A percentile compares a stretch with the other conserved stretches of the same genome.
These are phyloP conservation scores for Melanocharis versteri DNA, from an alignment of 2,113 vertebrate species.

Conservation along the genomic window DNA sequence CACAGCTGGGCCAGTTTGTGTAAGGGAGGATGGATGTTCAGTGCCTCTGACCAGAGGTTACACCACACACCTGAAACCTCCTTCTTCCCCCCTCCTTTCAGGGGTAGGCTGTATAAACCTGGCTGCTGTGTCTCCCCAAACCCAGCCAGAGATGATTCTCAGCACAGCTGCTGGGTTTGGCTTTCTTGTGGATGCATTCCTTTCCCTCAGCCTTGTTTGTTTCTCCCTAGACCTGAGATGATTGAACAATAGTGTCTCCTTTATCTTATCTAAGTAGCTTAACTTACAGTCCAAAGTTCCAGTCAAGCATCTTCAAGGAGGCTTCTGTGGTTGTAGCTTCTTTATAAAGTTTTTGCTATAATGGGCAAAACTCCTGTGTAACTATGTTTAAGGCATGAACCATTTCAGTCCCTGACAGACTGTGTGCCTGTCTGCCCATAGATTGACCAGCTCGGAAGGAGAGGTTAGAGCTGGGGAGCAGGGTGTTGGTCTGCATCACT, in stretches of 20 bases:
- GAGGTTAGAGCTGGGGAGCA: neutral
- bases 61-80: rapidly evolving
- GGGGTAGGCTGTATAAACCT: neutral
- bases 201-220: neutral
- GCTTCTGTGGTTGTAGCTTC: neutral
- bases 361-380: neutral
- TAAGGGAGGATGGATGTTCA: neutral
- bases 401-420: neutral
- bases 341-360: neutral
- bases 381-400: neutral
- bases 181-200: neutral
- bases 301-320: neutral
- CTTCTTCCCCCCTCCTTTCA: neutral
- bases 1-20: neutral
- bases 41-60: neutral
- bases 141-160: neutral
- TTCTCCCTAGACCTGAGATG: neutral
- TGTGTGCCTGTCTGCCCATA: neutral
- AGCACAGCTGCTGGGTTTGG: neutral
- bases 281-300: neutral
- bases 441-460: neutral
- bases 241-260: neutral
- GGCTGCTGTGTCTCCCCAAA: neutral
- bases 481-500: neutral
- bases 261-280: neutral